Evolutionary conservation across 2,888 invertebrate genomes (phyloP), one percentile per base, ranked within the genome.

Genomic region (Lissocephala sabroskyi): DNA sequence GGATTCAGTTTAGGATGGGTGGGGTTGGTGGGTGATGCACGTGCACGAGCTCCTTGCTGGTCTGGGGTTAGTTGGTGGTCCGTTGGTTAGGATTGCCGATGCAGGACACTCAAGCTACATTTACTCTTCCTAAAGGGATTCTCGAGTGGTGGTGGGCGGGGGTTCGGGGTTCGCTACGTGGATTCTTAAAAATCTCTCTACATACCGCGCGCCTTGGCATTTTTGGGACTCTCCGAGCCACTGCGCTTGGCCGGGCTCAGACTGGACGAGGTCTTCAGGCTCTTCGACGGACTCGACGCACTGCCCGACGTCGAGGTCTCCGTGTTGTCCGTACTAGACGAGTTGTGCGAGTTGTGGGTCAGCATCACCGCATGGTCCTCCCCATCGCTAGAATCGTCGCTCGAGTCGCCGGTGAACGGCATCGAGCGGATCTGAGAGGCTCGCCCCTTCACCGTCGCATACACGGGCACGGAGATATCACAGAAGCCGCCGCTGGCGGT

Each of bases 341-440:
- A 85, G 56, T 85, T 85, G 59, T 85, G 85, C 50, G 85, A 85
- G 49, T 85, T 85, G 56, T 85, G 84, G 42, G 85, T 84, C 11
- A 85, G 70, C 80, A 85, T 82, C 35, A 83, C 84, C 35, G 84
- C 84, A 64, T 85, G 84, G 51, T 91, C 94, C 83, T 96, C 96
- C 19, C 96, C 96, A 79, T 97, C 97, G 7, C 96, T 96, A 1
- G 96, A 96, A 81, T 97, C 97, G 80, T 97, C 97, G 0, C 95
- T 95, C 3, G 96, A 96, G 73, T 97, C 97, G 1, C 96, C 97
- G 11, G 94, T 95, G 82, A 97, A 97, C 6, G 97, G 97, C 89
- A 96, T 95, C 36, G 96, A 96, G 66, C 97, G 88, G 70, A 97
- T 97, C 86, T 97, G 97, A 84, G 96, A 96, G 61, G 97, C 97